phyloP scores from a whole-genome alignment of 2,797 vertebrate genomes.

The Crenuchus spilurus region DNA sequence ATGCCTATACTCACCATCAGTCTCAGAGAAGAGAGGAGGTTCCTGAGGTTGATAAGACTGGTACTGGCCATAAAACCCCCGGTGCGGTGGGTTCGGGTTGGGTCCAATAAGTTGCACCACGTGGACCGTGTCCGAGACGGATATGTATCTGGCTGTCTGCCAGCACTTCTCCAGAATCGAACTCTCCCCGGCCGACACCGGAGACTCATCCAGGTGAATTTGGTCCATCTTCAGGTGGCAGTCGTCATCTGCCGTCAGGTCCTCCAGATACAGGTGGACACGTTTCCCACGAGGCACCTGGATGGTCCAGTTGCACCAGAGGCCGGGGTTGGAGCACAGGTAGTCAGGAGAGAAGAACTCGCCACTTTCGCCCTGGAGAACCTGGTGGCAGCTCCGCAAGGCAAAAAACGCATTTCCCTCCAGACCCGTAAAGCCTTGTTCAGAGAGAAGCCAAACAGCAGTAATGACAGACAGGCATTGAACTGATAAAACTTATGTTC shows the following conservation, averaged over 20 bases:
- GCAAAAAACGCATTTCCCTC: constrained; percentile 70
- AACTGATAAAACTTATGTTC: too few species aligned
- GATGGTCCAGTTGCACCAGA: constrained; percentile 86
- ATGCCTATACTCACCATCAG: neutral
- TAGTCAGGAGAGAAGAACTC: constrained; percentile 81
- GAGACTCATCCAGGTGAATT: constrained; percentile 75
- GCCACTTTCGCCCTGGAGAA: constrained; percentile 54
- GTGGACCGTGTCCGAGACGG: constrained; percentile 66
- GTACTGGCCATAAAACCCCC: constrained; percentile 75
- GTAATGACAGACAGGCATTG: neutral
- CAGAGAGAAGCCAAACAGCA: neutral
- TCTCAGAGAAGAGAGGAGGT: neutral
- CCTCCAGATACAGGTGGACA: constrained; percentile 73
- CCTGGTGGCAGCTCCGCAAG: constrained; percentile 77
- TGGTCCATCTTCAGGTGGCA: constrained; percentile 77
- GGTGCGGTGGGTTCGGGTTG: constrained; percentile 59
- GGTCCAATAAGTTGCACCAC: constrained; percentile 75
- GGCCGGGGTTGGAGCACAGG: constrained; percentile 76
- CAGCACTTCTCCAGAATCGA: constrained; percentile 76
- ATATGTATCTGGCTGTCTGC: constrained; percentile 64
- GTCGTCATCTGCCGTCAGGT: constrained; percentile 65
- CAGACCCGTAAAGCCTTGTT: neutral
- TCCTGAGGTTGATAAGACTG: constrained; percentile 60
- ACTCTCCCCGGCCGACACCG: constrained; percentile 1
- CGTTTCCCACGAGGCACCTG: constrained; percentile 67